Evolutionary conservation across 2,113 vertebrate species (phyloP).

Genomic region (Pseudonaja textilis): DNA sequence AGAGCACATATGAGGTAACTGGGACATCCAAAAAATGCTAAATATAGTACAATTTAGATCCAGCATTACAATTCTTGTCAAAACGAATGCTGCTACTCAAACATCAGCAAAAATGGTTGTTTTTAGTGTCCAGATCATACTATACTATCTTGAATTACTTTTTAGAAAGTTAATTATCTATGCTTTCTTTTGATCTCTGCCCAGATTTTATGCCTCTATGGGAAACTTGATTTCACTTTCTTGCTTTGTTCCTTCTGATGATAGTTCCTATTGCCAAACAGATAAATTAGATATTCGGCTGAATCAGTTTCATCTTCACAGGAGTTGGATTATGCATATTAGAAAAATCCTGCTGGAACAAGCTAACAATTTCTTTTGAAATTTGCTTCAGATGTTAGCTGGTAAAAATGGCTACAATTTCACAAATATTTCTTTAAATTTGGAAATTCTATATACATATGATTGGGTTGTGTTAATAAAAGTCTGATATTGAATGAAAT

Average conservation of each 20-base stretch:
- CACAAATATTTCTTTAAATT: background rate
- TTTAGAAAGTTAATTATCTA: background rate
- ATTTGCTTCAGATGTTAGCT: background rate
- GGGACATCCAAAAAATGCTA: background rate
- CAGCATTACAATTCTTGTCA: conserved; percentile 28
- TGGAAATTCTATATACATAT: background rate
- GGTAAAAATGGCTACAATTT: background rate
- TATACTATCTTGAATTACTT: background rate
- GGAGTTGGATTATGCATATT: background rate
- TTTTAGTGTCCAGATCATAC: conserved; percentile 34
- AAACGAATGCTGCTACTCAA: conserved; percentile 12
- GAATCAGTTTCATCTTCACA: conserved; percentile 27
- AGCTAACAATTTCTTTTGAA: background rate
- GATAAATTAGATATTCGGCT: conserved; percentile 1
- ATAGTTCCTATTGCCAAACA: conserved; percentile 18
- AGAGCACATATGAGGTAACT: background rate
- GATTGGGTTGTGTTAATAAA: background rate
- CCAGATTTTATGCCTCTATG: background rate
- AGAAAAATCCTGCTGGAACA: background rate
- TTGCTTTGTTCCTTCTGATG: background rate
- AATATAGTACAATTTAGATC: conserved; percentile 17
- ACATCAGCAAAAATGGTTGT: conserved; percentile 1
- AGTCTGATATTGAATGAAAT: background rate
- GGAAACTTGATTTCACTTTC: background rate
- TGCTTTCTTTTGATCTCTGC: conserved; percentile 9